Evolutionary conservation across 2,113 vertebrate species (phyloP).

Genomic region (Burhinus oedicnemus): DNA sequence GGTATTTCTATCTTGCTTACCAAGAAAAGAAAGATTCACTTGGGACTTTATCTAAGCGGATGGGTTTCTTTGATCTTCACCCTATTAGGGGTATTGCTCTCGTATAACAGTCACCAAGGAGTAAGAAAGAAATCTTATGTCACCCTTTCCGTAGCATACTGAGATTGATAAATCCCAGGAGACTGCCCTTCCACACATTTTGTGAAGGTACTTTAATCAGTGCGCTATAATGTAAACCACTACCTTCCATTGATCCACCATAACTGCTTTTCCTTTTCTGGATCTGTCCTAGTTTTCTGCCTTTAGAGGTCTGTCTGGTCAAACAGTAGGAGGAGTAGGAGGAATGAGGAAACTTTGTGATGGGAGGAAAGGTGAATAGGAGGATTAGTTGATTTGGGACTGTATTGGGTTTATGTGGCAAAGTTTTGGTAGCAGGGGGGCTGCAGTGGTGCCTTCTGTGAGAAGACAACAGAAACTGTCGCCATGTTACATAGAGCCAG

Average conservation of each 20-base stretch:
- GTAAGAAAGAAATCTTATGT: not conserved
- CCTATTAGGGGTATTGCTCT: not conserved
- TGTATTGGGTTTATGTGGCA: not conserved
- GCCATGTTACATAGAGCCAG: rapidly evolving
- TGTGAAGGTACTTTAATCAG: not conserved
- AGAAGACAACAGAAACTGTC: not conserved
- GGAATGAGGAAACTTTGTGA: not conserved
- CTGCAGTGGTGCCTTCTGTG: not conserved
- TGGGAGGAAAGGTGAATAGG: not conserved
- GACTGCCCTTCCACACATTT: not conserved
- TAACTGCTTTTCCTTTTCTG: not conserved
- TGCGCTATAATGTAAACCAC: not conserved
- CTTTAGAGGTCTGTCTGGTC: not conserved
- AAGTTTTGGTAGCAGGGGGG: not conserved
- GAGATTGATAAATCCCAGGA: not conserved
- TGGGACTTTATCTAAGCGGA: not conserved
- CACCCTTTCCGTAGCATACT: not conserved
- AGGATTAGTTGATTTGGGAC: not conserved
- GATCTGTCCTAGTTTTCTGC: not conserved
- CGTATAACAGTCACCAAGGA: not conserved
- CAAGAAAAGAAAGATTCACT: not conserved
- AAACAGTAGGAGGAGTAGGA: not conserved
- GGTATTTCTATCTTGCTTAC: not conserved
- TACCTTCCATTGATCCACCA: not conserved
- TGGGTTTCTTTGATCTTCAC: not conserved